Conservation (phyloP, 2,888 invertebrate species). For the Drosophila colorata region DNA sequence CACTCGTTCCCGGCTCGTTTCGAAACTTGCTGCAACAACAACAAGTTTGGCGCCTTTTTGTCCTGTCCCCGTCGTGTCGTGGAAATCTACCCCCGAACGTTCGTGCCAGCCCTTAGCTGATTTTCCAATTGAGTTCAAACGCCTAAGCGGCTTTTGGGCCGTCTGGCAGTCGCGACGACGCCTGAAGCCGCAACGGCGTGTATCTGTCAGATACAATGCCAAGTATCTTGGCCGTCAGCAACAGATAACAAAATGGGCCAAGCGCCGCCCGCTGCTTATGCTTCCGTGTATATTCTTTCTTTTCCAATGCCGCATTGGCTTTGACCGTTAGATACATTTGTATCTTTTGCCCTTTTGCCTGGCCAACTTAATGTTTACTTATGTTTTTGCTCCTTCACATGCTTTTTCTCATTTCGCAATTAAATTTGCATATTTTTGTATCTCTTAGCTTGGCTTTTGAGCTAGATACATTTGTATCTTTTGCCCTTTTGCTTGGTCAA, state of each 20-base stretch:
- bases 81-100: constrained; percentile 24
- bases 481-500: no score
- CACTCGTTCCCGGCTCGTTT: constrained; percentile 30
- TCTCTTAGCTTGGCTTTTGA: constrained; percentile 61
- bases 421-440: constrained; percentile 13
- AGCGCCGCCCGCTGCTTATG: constrained; percentile 8
- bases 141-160: constrained; percentile 27
- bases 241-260: constrained; percentile 36
- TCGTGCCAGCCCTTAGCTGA: constrained; percentile 21
- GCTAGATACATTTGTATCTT: no score
- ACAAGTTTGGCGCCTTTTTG: constrained; percentile 70
- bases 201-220: constrained; percentile 44
- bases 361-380: constrained; percentile 10
- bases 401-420: constrained; percentile 5
- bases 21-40: not conserved
- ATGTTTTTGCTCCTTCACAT: constrained; percentile 16
- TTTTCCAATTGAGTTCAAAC: constrained; percentile 34
- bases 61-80: constrained; percentile 15
- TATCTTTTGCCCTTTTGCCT: constrained; percentile 24
- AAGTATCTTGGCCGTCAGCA: constrained; percentile 30
- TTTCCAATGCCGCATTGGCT: constrained; percentile 36
- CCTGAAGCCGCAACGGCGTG: not conserved
- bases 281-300: constrained; percentile 4
- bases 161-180: no score
- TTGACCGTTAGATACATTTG: constrained; percentile 54